Conservation (phyloP, 2,113 vertebrate genomes). For the Chloroceryle aenea region DNA sequence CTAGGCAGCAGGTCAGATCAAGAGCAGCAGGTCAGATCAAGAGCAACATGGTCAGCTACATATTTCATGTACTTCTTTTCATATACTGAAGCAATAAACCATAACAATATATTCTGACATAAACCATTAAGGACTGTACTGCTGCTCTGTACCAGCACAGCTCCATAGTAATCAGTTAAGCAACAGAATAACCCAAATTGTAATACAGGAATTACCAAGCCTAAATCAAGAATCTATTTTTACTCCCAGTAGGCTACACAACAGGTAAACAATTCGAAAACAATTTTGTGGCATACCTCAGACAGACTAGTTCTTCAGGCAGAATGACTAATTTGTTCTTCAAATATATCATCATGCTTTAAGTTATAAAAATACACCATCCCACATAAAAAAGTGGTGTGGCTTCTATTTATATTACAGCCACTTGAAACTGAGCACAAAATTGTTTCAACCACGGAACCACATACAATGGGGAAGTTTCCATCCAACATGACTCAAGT, state of each 20-base stretch:
- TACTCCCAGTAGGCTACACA: slow-evolving; percentile 10
- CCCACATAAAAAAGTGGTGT: slow-evolving; percentile 52
- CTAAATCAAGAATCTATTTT: slow-evolving; percentile 53
- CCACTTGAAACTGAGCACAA: slow-evolving; percentile 54
- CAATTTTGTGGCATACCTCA: slow-evolving; percentile 65
- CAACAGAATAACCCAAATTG: background rate
- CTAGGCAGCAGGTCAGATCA: background rate
- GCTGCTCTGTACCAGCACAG: background rate
- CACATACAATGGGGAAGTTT: slow-evolving; percentile 62
- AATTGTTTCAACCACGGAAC: slow-evolving; percentile 44
- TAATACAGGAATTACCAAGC: slow-evolving; percentile 10
- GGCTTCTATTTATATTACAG: slow-evolving; percentile 59
- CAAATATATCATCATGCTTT: slow-evolving; percentile 57
- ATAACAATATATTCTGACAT: background rate
- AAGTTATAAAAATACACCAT: slow-evolving; percentile 47
- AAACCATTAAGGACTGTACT: background rate
- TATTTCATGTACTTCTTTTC: background rate
- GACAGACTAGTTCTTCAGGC: slow-evolving; percentile 54
- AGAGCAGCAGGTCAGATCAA: background rate
- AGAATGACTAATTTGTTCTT: slow-evolving; percentile 68
- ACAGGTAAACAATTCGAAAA: slow-evolving; percentile 66
- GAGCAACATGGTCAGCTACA: background rate
- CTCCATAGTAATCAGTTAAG: background rate
- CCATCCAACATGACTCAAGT: slow-evolving; percentile 23
- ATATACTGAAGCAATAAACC: background rate